phyloP scores from a whole-genome alignment of 2,797 vertebrate species.

The Brotula barbata region DNA sequence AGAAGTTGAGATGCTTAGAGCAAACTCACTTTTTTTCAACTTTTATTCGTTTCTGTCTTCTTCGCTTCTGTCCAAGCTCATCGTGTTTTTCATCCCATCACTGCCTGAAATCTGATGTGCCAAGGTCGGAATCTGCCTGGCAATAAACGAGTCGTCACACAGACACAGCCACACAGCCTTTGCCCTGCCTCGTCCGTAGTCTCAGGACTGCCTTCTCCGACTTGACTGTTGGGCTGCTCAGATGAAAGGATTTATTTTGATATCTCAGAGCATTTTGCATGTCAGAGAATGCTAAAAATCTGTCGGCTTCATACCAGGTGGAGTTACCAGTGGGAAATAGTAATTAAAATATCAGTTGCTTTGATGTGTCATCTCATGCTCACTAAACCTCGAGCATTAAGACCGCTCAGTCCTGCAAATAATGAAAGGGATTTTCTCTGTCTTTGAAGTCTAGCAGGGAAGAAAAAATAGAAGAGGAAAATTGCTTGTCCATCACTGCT shows the following conservation, averaged over 20 bases:
- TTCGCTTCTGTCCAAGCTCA: background rate
- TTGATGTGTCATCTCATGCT: constrained; percentile 40
- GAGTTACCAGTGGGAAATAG: background rate
- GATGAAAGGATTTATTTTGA: constrained; percentile 33
- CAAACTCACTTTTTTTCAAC: constrained; percentile 1
- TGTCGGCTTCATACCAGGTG: constrained; percentile 9
- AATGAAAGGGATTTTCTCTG: constrained; percentile 10
- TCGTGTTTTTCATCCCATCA: constrained; percentile 35
- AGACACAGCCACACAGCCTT: constrained; percentile 8
- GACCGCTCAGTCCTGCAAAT: constrained; percentile 2
- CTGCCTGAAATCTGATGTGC: constrained; percentile 53
- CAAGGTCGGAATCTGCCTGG: constrained; percentile 45
- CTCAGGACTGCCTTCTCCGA: background rate
- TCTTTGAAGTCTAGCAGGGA: constrained; percentile 49
- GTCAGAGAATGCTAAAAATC: constrained; percentile 44
- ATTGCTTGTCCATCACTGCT: constrained; percentile 31
- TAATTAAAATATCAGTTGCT: constrained; percentile 35
- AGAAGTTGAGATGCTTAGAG: background rate
- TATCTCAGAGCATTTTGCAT: constrained; percentile 35
- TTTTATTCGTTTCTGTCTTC: background rate
- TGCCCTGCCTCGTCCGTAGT: constrained; percentile 22
- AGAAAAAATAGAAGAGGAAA: constrained; percentile 54
- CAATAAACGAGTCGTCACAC: constrained; percentile 28
- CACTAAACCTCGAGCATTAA: constrained; percentile 17
- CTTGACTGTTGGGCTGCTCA: constrained; percentile 7